Evolutionary conservation across 2,888 invertebrate species (phyloP), one percentile per base, ranked within the genome.

Genomic region (Hydrotaea cyrtoneurina): DNA sequence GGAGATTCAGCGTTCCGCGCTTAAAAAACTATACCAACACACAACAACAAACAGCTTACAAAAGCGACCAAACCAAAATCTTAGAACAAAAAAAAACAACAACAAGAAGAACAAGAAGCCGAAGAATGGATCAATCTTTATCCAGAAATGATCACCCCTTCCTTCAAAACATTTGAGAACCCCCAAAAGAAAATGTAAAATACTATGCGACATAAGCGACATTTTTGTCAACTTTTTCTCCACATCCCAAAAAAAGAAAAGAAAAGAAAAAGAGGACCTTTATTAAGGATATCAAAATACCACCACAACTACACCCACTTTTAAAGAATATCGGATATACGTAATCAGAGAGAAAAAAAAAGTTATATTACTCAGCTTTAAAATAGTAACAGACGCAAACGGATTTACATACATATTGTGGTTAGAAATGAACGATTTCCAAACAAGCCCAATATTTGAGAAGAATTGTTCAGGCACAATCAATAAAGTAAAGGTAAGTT

Each of bases 31-130:
- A 46, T 50, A 66, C 59, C 59, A 39, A 10, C 39, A 11, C n/a
- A 39, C 39, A 39, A 39, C 39, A 39, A 39, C 36, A 39, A 39
- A 85, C 80, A 80, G 73, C 74, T 17, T 43, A 57, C 46, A 72
- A 71, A 72, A 72, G 79, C 79, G 79, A 82, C 75, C 77, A 80
- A 82, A 85, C 85, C 78, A 81, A 83, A 82, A 80, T 76, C 76
- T 75, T 80, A 86, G 77, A 81, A 76, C 66, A 66, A 73, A 86
- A 75, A 62, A 73, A 72, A 55, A 39, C 59, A 73, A 79, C 66
- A 72, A 76, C 66, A 31, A 36, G 15, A 55, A 36, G n/a, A 66
- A 69, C 64, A 73, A 53, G 19, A 66, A 66, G 55, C n/a, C n/a
- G n/a, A n/a, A n/a, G n/a, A n/a, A 79, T 72, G 85, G 1, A 8